A percentile compares a stretch with the other conserved stretches of the same genome.
phyloP scores from a whole-genome alignment of 1,140 invertebrate genomes.

The Nasonia giraulti region DNA sequence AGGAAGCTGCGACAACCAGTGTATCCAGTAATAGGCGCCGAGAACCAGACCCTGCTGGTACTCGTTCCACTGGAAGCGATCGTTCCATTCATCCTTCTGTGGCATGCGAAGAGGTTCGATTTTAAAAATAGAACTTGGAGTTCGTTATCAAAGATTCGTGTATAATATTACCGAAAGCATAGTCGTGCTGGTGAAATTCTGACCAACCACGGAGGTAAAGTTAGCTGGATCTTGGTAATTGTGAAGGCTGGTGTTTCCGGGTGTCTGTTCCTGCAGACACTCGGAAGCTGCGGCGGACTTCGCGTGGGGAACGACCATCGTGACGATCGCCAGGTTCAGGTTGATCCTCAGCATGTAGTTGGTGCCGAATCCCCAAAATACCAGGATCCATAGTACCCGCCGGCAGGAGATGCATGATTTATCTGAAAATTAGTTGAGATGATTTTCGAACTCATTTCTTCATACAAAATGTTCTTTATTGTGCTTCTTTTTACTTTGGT shows the following conservation, averaged over 20 bases:
- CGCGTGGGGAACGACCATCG: slow-evolving; percentile 80
- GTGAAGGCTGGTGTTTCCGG: slow-evolving; percentile 19
- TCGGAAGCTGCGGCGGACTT: slow-evolving; percentile 58
- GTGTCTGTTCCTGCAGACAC: slow-evolving; percentile 50
- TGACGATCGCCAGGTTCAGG: slow-evolving; percentile 89
- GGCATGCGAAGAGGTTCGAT: no score
- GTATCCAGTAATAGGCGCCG: slow-evolving; percentile 85
- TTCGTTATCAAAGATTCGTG: not conserved
- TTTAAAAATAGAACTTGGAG: no score
- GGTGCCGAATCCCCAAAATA: slow-evolving; percentile 83
- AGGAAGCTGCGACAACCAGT: slow-evolving; percentile 84
- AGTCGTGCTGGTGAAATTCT: not conserved
- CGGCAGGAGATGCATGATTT: slow-evolving; percentile 67
- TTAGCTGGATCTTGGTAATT: not conserved
- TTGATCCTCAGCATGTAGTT: slow-evolving; percentile 90
- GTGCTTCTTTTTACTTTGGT: no score
- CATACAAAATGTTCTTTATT: no score
- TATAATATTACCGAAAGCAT: not conserved
- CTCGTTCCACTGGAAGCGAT: slow-evolving; percentile 81
- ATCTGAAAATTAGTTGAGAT: not conserved
- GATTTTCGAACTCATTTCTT: no score
- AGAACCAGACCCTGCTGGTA: slow-evolving; percentile 81
- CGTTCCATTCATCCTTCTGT: slow-evolving; percentile 48
- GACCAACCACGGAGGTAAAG: not conserved
- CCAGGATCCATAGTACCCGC: slow-evolving; percentile 78